phyloP scores from a whole-genome alignment of 2,888 invertebrate genomes.

The Macrostomum cliftonense region DNA sequence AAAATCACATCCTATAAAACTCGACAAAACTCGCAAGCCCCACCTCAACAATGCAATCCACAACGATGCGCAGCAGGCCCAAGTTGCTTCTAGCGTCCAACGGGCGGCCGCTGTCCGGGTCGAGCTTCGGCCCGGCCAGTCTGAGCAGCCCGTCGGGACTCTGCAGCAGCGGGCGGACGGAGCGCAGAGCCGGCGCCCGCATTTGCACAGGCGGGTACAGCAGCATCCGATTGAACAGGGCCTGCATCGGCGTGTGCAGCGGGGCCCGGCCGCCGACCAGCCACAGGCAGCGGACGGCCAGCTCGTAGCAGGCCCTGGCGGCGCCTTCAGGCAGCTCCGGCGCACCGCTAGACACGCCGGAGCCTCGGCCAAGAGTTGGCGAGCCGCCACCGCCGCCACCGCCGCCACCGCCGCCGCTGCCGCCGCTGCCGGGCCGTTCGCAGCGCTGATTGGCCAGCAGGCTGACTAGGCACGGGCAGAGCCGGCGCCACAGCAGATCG shows the following conservation, averaged over 20 bases:
- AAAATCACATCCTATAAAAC: too few species aligned
- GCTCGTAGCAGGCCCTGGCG: slow-evolving; percentile 72
- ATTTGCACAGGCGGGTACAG: slow-evolving; percentile 67
- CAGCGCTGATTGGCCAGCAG: slow-evolving; percentile 69
- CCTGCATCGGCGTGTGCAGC: slow-evolving; percentile 69
- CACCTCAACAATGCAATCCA: too few species aligned
- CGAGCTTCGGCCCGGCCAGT: slow-evolving; percentile 44
- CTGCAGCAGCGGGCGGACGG: slow-evolving; percentile 38
- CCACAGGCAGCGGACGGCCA: slow-evolving; percentile 67
- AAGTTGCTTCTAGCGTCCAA: too few species aligned
- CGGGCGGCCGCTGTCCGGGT: slow-evolving; percentile 46
- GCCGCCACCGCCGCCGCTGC: slow-evolving; percentile 47
- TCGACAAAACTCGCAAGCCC: too few species aligned
- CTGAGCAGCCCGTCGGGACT: too few species aligned
- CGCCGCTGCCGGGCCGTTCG: slow-evolving; percentile 45
- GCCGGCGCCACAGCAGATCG: slow-evolving; percentile 52
- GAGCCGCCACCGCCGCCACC: slow-evolving; percentile 46
- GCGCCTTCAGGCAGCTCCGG: slow-evolving; percentile 62
- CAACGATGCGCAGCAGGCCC: too few species aligned
- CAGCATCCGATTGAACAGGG: slow-evolving; percentile 75
- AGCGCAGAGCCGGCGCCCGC: slow-evolving; percentile 62
- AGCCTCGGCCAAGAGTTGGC: slow-evolving; percentile 45
- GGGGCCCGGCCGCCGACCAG: slow-evolving; percentile 63
- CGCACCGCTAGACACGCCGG: slow-evolving; percentile 51
- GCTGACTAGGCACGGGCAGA: slow-evolving; percentile 69